Evolutionary conservation across 2,113 vertebrate species (phyloP).

Genomic region (Tiliqua scincoides): DNA sequence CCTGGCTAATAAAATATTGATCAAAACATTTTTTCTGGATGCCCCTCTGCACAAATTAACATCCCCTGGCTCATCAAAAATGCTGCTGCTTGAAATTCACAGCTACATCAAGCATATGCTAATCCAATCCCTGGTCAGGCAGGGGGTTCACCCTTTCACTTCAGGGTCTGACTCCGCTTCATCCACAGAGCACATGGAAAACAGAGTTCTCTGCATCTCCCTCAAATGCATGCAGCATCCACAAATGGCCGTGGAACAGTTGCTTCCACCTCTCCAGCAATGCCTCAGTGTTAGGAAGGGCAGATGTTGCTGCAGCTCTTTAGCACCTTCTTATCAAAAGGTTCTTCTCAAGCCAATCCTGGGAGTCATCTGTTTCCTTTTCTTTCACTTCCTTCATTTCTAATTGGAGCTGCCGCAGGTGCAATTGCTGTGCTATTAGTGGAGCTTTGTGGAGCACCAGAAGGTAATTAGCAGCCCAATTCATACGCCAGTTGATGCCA

Average conservation of each 20-base stretch:
- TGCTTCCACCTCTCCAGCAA: no score
- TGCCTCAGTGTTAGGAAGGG: background rate
- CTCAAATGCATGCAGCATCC: background rate
- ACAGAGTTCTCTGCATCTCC: background rate
- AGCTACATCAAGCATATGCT: accelerated
- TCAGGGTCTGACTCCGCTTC: background rate
- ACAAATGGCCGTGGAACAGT: background rate
- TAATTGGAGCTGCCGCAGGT: background rate
- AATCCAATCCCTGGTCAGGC: accelerated
- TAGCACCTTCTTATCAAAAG: conserved; percentile 7
- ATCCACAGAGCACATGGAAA: background rate
- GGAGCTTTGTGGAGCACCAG: background rate
- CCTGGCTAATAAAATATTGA: conserved; percentile 44
- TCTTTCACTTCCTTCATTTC: background rate
- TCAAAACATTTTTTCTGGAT: conserved; percentile 18
- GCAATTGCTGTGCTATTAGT: conserved; percentile 1
- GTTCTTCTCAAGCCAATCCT: background rate
- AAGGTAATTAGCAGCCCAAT: background rate
- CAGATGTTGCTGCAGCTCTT: background rate
- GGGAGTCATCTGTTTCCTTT: background rate
- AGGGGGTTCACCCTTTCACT: background rate
- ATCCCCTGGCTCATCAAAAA: conserved; percentile 13
- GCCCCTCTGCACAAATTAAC: background rate
- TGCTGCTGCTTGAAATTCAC: background rate
- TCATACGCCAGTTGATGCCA: background rate